phyloP scores from a whole-genome alignment of 2,888 invertebrate genomes.

The Herminia tarsipennalis region DNA sequence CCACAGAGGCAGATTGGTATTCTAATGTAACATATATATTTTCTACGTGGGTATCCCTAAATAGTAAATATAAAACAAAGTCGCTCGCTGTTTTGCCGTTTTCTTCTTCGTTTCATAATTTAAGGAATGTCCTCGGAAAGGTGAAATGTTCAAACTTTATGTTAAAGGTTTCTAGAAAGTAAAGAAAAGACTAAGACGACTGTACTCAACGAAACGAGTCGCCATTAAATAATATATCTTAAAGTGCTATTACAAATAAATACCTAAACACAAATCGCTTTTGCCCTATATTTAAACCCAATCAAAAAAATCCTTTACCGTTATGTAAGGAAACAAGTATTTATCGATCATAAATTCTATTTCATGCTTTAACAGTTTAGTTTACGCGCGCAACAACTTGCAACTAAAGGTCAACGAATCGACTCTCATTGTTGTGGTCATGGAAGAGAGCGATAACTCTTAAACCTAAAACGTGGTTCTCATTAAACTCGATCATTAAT shows the following conservation, averaged over 20 bases:
- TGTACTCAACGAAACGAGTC: no score
- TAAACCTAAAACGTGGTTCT: constrained; percentile 35
- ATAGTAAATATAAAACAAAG: no score
- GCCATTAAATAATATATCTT: no score
- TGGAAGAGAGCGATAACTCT: constrained; percentile 37
- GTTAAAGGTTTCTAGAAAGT: no score
- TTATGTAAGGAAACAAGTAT: constrained; percentile 19
- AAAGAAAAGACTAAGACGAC: no score
- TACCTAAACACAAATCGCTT: not conserved
- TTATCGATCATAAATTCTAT: constrained; percentile 28
- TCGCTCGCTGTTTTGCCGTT: no score
- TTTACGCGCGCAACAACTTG: constrained; percentile 33
- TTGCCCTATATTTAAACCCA: not conserved
- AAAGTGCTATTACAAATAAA: not conserved
- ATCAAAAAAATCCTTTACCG: constrained; percentile 18
- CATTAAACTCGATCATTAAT: constrained; percentile 39
- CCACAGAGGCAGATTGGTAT: no score
- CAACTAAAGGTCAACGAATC: constrained; percentile 44
- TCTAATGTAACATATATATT: no score
- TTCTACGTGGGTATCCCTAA: no score
- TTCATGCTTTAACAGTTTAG: constrained; percentile 27
- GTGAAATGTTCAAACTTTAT: no score
- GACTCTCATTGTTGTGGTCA: constrained; percentile 43
- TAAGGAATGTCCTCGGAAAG: no score
- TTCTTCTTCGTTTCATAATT: no score